These are phyloP conservation scores for Uropsilus gracilis DNA, from an alignment of 2,113 vertebrate species.

Conservation along the genomic window DNA sequence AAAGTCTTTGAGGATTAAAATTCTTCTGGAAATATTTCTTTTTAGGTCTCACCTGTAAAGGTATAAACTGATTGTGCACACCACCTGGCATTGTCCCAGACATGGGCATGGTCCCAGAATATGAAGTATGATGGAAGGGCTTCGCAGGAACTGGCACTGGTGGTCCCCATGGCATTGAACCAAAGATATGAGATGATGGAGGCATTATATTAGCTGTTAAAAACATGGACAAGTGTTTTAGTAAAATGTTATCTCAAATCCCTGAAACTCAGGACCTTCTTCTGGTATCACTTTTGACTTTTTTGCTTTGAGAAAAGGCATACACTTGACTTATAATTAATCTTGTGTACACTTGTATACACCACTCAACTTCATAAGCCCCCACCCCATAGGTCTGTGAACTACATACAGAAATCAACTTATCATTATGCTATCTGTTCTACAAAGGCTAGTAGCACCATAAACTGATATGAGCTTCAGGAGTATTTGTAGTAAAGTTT, in stretches of 20 bases:
- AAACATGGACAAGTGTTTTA: conserved; percentile 5
- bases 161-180: conserved; percentile 90
- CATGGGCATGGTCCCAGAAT: conserved; percentile 86
- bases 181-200: conserved; percentile 88
- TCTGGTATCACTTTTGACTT: not conserved
- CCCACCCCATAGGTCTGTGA: not conserved
- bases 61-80: conserved; percentile 97
- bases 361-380: not conserved
- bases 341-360: not conserved
- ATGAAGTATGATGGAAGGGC: conserved; percentile 90
- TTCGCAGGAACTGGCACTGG: conserved; percentile 86
- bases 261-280: not conserved
- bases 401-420: not conserved
- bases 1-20: conserved; percentile 1
- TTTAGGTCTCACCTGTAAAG: conserved; percentile 91
- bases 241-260: not conserved
- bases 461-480: not conserved
- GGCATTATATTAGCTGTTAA: conserved; percentile 89
- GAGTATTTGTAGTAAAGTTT: conserved; percentile 29
- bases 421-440: not conserved
- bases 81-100: conserved; percentile 86
- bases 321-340: not conserved
- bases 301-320: not conserved
- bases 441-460: not conserved
- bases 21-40: not conserved